Base-by-base conservation (phyloP, 2,888 invertebrate genomes). In the Melanostoma scalare region DNA sequence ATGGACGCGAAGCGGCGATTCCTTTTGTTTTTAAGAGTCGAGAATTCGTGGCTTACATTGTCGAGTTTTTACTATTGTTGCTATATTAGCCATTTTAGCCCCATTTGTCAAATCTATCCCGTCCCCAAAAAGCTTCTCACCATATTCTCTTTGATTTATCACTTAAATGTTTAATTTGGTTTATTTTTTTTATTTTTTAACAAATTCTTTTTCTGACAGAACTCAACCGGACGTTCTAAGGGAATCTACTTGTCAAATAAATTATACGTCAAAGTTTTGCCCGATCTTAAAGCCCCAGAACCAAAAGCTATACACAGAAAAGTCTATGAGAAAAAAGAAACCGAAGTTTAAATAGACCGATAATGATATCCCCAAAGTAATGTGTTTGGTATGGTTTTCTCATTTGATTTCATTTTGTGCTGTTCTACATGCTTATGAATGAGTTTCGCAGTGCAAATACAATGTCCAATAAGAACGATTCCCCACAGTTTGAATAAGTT, bases 1-100 rank as follows among this genome's bases (percentile, higher is more conserved):
- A 79, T 67, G 78, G 84, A 79, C 53, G 78, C 73, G 84, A 84
- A 71, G 63, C 56, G 82, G 76, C 48, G 44, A 42, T 55, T 63
- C 31, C 46, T 61, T 31, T 63, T 56, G 68, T 52, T 68, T 72
- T 60, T 46, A 69, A 60, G 48, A 52, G 36, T 46, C 56, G 33
- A 61, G 55, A 77, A 60, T 63, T 40, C 50, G 55, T 52, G 30
- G 65, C 68, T 85, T 82, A 68, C 81, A 82, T 78, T 78, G 73
- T 82, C 74, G 74, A 79, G 82, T 78, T 82, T 71, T 77, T 81
- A 67, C 58, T 48, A n/a, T 69, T 31, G 48, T 50, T 63, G 55
- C 55, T 10, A 53, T 67, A 61, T 42, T 9, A 33, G 33, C 20
- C 20, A 20, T 20, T 60, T 35, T 60, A 52, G 33, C 58, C 52